Base-by-base conservation (phyloP, 2,888 invertebrate species). In the Phaedon cochleariae region DNA sequence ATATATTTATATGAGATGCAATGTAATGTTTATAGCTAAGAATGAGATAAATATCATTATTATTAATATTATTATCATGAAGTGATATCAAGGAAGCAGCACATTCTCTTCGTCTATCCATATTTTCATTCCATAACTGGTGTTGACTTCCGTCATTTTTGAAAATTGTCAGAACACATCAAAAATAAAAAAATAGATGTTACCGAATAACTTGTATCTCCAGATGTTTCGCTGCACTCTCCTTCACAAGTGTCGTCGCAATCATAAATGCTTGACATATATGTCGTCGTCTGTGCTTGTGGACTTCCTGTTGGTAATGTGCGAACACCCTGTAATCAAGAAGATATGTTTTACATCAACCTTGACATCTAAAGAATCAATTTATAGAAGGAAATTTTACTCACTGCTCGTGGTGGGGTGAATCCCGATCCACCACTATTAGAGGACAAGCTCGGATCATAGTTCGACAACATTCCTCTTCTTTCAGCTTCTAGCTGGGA, bases 401-500 rank as follows among this genome's bases (percentile, higher is more conserved):
- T 52, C 52, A 52, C 52, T 12, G 7, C 15, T 17, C 6, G 26
- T 57, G 45, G 57, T 10, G 57, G 57, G 10, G 57, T 12, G 22
- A 57, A 57, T 15, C 26, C 45, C 12, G 57, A 26, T 45, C 57
- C 57, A 15, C 15, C 26, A 45, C 57, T 18, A 45, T 4, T 45
- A 10, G 57, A 45, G 1, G 57, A 57, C 3, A 7, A 1, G 45
- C 57, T 57, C 0, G 57, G 26, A 18, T 57, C 57, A n/a, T 57
- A 57, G 29, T 57, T 57, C 10, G 62, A 41, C 9, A 58, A 17
- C 51, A 62, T 22, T 34, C 57, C 55, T 29, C 57, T 51, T 18
- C 37, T 57, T 29, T 62, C 57, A n/a, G 34, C 62, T n/a, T 51
- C 26, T 1, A 59, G 34, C 17, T 60, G 54, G 10, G 46, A 54